Evolutionary conservation across 2,797 vertebrate species (phyloP), one percentile per base, ranked within the genome.

Genomic region (Podargus strigoides): DNA sequence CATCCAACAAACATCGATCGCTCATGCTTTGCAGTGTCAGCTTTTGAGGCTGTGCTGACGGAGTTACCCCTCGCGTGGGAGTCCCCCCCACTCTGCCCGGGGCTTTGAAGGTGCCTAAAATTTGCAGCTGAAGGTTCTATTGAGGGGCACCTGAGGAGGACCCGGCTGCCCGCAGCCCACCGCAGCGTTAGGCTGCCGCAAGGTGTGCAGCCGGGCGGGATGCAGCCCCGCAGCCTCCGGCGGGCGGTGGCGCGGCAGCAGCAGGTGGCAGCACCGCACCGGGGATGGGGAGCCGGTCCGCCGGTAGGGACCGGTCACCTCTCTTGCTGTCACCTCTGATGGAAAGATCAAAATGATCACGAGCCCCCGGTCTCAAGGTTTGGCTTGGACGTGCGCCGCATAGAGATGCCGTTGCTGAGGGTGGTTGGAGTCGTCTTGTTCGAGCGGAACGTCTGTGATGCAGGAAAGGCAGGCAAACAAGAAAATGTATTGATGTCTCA

Each of bases 261-360:
- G 55, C 93, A 95, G 95, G 84, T 93, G 95, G 95, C 95, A 95
- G 95, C 95, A 96, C 60, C 85, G 84, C 80, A 20, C 89, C 70
- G 92, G 90, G 23, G 66, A 87, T 28, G 49, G 26, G 12, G 46
- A 47, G 9, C 46, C n/a, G n/a, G n/a, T n/a, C n/a, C 39, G 69
- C 42, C 2, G 34, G 39, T 6, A 1, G 14, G 18, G 13, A 12
- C 12, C 3, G 52, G 30, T 5, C 44, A 8, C 34, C 39, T 4
- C 10, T 23, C 27, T 36, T 2, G 26, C 7, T 7, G 28, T 6
- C 14, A 10, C 41, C 27, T 5, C 39, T 1, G 15, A 3, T 8
- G 42, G 42, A 4, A 3, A 6, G 22, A 0, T 11, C 3, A 0
- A 14, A 1, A 3, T 0, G 39, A 2, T 10, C 6, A 0, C 30